Percentiles rank a stretch among this genome's conserved stretches.
Conservation (phyloP, 2,113 vertebrate genomes). For the Corapipo altera region DNA sequence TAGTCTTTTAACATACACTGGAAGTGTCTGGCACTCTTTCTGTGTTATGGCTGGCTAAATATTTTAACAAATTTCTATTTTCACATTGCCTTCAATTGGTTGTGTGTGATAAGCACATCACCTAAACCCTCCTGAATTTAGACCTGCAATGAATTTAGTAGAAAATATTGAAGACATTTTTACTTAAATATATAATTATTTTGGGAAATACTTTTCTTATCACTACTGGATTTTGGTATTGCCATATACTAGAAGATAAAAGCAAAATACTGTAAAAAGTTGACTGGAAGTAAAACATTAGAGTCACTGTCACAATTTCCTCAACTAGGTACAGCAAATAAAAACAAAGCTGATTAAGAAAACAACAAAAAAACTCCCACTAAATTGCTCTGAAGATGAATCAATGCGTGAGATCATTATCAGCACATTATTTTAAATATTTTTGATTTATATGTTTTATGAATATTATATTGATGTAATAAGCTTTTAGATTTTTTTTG, state of each 20-base stretch:
- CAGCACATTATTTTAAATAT: background rate
- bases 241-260: background rate
- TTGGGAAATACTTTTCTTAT: background rate
- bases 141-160: background rate
- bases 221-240: background rate
- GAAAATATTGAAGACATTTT: rapidly evolving
- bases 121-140: background rate
- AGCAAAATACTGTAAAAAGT: background rate
- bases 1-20: background rate
- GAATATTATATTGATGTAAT: background rate
- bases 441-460: background rate
- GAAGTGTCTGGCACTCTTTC: background rate
- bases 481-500: background rate
- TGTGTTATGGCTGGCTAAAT: background rate
- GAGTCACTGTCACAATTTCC: background rate
- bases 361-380: rapidly evolving
- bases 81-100: background rate
- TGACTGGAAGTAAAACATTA: background rate
- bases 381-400: background rate
- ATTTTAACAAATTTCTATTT: background rate
- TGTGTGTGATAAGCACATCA: background rate
- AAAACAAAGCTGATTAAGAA: background rate
- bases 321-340: background rate
- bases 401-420: background rate
- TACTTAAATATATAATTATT: background rate